Evolutionary conservation across 2,888 invertebrate genomes (phyloP).

Genomic region (Ophion ellenae): DNA sequence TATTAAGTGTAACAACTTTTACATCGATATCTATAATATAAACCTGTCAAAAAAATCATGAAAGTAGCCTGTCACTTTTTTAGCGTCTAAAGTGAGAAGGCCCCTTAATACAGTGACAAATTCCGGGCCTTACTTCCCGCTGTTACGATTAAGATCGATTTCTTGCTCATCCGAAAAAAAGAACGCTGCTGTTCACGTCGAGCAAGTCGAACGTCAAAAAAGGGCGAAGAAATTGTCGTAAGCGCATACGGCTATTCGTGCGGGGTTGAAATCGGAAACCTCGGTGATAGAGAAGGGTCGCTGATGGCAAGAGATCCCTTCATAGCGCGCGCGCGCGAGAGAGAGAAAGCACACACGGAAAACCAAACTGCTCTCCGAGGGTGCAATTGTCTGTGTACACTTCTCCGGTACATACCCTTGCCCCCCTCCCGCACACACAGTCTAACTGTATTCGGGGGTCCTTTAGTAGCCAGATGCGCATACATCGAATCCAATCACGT

Average conservation of each 20-base stretch:
- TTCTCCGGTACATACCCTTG: background rate
- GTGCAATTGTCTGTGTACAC: slow-evolving; percentile 41
- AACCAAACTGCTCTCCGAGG: slow-evolving; percentile 27
- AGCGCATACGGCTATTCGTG: slow-evolving; percentile 61
- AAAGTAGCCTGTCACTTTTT: too few species aligned
- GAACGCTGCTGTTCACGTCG: background rate
- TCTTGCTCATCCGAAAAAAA: too few species aligned
- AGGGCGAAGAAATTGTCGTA: slow-evolving; percentile 65
- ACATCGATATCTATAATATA: too few species aligned
- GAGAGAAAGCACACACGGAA: slow-evolving; percentile 21
- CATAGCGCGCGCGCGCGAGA: background rate
- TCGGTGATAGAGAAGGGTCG: slow-evolving; percentile 40
- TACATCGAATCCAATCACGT: slow-evolving; percentile 77
- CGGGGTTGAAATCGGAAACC: slow-evolving; percentile 60
- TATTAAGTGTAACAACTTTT: too few species aligned
- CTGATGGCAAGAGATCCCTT: slow-evolving; percentile 28
- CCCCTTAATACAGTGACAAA: too few species aligned
- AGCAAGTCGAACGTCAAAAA: slow-evolving; percentile 34
- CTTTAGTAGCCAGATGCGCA: slow-evolving; percentile 80
- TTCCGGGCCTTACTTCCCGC: too few species aligned
- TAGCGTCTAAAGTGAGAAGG: too few species aligned
- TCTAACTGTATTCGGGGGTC: slow-evolving; percentile 32
- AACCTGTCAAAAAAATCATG: too few species aligned
- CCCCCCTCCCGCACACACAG: too few species aligned
- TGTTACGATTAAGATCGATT: too few species aligned